These are phyloP conservation scores for Papilio protenor DNA, from an alignment of 2,888 invertebrate species.

Conservation along the genomic window DNA sequence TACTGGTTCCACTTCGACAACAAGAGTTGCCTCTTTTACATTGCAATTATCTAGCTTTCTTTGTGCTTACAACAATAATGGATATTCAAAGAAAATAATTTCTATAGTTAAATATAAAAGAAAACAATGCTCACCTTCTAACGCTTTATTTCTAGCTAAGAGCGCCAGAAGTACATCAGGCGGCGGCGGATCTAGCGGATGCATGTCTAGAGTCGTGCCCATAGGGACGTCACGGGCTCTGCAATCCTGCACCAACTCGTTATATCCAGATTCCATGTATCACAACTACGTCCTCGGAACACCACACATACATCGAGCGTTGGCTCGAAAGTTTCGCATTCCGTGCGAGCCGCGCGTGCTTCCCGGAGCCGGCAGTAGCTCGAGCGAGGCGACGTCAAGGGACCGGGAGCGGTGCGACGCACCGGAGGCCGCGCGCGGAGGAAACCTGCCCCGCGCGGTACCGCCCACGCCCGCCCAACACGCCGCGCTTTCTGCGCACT, in stretches of 20 bases:
- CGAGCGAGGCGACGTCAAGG: slow-evolving; percentile 50
- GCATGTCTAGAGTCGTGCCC: slow-evolving; percentile 73
- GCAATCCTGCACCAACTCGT: slow-evolving; percentile 66
- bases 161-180: slow-evolving; percentile 94
- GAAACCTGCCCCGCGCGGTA: slow-evolving; percentile 73
- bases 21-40: slow-evolving; percentile 14
- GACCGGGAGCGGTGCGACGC: slow-evolving; percentile 61
- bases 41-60: background rate
- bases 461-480: slow-evolving; percentile 79
- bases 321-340: slow-evolving; percentile 59
- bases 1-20: slow-evolving; percentile 41
- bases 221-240: slow-evolving; percentile 62
- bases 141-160: slow-evolving; percentile 93
- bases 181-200: slow-evolving; percentile 85
- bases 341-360: slow-evolving; percentile 56
- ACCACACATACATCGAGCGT: slow-evolving; percentile 61
- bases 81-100: background rate
- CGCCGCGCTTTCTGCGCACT: slow-evolving; percentile 66
- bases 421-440: slow-evolving; percentile 65
- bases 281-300: slow-evolving; percentile 61
- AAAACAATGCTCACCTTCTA: slow-evolving; percentile 89
- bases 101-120: background rate
- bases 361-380: slow-evolving; percentile 59
- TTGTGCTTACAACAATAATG: background rate
- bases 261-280: slow-evolving; percentile 67